These are phyloP conservation scores for Pseudococcus viburni DNA, from an alignment of 2,888 invertebrate species.

Conservation along the genomic window DNA sequence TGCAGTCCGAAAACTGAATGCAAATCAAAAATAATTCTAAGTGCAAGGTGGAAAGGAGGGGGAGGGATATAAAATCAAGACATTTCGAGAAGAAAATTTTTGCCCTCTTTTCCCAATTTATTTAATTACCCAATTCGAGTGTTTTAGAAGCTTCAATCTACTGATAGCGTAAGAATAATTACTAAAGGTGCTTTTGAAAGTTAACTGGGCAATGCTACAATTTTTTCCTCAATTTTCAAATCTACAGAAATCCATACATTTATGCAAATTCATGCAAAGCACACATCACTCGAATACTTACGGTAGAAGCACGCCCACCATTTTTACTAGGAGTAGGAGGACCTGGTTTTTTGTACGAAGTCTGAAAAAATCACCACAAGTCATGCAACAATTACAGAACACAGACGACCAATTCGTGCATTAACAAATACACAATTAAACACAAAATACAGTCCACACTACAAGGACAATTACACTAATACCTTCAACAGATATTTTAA, in stretches of 20 bases:
- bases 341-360: slow-evolving; percentile 87
- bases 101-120: too few species aligned
- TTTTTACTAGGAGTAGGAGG: slow-evolving; percentile 91
- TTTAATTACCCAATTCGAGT: not conserved
- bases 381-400: slow-evolving; percentile 9
- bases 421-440: not conserved
- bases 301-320: slow-evolving; percentile 79
- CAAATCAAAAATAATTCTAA: too few species aligned
- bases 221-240: too few species aligned
- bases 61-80: too few species aligned
- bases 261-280: not conserved
- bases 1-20: too few species aligned
- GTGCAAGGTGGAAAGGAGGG: too few species aligned
- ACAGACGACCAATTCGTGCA: not conserved
- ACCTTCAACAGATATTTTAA: not conserved
- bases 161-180: not conserved
- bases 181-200: not conserved
- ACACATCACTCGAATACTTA: slow-evolving; percentile 43
- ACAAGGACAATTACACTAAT: not conserved
- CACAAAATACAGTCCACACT: not conserved
- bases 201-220: not conserved
- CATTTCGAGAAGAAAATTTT: too few species aligned
- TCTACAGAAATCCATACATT: too few species aligned
- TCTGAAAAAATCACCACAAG: slow-evolving; percentile 72
- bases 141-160: not conserved